phyloP scores from a whole-genome alignment of 2,888 invertebrate species.

The Branchellion lobata region DNA sequence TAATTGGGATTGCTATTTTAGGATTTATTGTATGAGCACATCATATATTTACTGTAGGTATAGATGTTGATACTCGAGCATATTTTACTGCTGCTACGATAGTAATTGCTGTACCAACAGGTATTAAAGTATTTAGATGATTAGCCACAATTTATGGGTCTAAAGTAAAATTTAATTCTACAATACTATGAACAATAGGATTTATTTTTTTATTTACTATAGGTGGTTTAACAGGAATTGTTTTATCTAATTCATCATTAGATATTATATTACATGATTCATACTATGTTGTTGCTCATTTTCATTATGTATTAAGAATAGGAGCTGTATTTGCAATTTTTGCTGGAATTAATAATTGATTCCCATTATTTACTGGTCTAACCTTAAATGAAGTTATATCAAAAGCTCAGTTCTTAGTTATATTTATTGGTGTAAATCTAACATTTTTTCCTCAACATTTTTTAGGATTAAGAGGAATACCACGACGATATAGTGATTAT shows the following conservation, averaged over 20 bases:
- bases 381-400: constrained; percentile 67
- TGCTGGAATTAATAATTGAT: constrained; percentile 74
- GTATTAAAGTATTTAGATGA: constrained; percentile 81
- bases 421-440: constrained; percentile 77
- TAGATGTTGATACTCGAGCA: constrained; percentile 80
- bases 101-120: constrained; percentile 82
- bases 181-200: constrained; percentile 72
- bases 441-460: constrained; percentile 81
- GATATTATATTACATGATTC: constrained; percentile 78
- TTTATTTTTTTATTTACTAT: constrained; percentile 78
- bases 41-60: constrained; percentile 81
- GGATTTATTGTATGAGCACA: constrained; percentile 83
- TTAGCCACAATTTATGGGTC: constrained; percentile 72
- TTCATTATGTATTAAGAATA: constrained; percentile 78
- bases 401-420: constrained; percentile 71
- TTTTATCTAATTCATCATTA: constrained; percentile 71
- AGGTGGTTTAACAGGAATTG: constrained; percentile 67
- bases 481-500: constrained; percentile 76
- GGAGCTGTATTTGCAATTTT: constrained; percentile 77
- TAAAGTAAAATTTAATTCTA: constrained; percentile 68
- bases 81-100: constrained; percentile 82
- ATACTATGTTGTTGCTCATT: constrained; percentile 82
- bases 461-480: constrained; percentile 72
- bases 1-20: constrained; percentile 77
- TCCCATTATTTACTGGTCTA: constrained; percentile 71